Conservation (phyloP, 1,140 invertebrate genomes). For the Arion vulgaris region DNA sequence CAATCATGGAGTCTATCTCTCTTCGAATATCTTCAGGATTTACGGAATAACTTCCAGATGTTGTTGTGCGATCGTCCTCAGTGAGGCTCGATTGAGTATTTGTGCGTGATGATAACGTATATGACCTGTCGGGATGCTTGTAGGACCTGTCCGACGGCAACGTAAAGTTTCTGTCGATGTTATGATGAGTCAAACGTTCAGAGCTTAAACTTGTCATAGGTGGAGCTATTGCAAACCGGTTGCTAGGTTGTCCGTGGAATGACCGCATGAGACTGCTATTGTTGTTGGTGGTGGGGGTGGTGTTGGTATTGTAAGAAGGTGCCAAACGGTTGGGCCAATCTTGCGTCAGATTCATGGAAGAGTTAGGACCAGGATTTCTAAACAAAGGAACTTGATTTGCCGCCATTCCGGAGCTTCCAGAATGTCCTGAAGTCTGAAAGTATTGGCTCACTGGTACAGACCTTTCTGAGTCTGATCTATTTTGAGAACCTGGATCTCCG, state of each 20-base stretch:
- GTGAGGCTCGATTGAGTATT: not conserved
- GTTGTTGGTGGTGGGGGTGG: not conserved
- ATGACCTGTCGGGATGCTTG: not conserved
- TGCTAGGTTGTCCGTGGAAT: conserved; percentile 14
- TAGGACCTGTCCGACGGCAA: not conserved
- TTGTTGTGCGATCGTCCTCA: conserved; percentile 60
- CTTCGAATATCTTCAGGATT: conserved; percentile 57
- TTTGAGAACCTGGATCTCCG: not conserved
- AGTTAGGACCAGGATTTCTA: not conserved
- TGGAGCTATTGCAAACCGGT: not conserved
- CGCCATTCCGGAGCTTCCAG: not conserved
- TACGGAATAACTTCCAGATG: conserved; percentile 65
- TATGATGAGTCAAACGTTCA: not conserved
- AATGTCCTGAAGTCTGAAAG: not conserved
- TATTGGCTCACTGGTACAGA: not conserved
- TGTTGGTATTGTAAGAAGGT: not conserved
- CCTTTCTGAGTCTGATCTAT: not conserved
- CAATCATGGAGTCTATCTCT: conserved; percentile 55
- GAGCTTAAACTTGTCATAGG: not conserved
- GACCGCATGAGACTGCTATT: not conserved
- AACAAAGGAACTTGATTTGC: not conserved
- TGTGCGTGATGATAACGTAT: not conserved
- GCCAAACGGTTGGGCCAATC: conserved; percentile 1
- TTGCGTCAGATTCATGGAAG: not conserved
- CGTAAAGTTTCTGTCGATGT: not conserved